Conservation (phyloP, 2,113 vertebrate genomes). For the Todiramphus saurophagus region DNA sequence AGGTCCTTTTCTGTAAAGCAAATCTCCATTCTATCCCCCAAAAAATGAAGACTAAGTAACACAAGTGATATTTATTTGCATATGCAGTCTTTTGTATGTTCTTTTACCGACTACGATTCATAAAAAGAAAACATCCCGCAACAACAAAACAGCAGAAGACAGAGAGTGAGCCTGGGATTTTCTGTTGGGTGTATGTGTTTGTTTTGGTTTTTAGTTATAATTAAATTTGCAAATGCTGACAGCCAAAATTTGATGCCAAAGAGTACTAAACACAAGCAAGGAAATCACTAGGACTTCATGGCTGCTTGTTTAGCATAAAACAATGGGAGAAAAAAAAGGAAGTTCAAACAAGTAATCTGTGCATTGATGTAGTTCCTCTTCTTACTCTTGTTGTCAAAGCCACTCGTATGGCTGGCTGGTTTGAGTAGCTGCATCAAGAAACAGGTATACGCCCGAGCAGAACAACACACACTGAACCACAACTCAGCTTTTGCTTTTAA, state of each 20-base stretch:
- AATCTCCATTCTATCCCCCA: neutral
- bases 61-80: neutral
- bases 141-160: neutral
- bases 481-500: neutral
- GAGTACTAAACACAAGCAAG: neutral
- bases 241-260: slow-evolving; percentile 5
- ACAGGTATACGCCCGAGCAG: neutral
- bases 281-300: slow-evolving; percentile 2
- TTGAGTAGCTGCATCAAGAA: neutral
- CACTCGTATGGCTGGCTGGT: neutral
- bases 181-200: neutral
- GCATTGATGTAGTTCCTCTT: neutral
- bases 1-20: neutral
- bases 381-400: neutral
- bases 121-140: neutral
- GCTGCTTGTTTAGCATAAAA: neutral
- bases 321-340: neutral
- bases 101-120: neutral
- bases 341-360: neutral
- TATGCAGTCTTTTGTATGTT: neutral
- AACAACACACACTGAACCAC: neutral
- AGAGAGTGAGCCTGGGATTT: neutral
- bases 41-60: neutral
- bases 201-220: neutral
- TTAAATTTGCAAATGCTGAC: neutral